Evolutionary conservation across 2,888 invertebrate genomes (phyloP).

Genomic region (Salpingus planirostris): DNA sequence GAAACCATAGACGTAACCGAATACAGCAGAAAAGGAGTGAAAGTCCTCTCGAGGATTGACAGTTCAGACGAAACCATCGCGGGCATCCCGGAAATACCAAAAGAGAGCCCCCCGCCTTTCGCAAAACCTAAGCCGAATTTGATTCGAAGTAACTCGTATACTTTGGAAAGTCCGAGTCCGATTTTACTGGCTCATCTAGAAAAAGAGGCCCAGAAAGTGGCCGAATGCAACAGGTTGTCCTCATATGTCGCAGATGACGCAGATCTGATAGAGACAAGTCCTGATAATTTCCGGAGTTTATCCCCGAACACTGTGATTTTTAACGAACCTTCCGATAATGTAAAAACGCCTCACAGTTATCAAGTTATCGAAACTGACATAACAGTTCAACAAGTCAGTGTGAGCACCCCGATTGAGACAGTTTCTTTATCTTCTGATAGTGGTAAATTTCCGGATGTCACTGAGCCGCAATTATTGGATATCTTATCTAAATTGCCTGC

Average conservation of each 20-base stretch:
- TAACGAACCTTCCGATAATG: too few relatives aligned
- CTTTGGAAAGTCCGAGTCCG: slow-evolving; percentile 68
- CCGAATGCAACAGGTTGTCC: neutral
- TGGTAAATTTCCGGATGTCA: too few relatives aligned
- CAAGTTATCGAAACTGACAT: slow-evolving; percentile 31
- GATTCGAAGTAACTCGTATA: slow-evolving; percentile 69
- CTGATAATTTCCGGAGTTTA: neutral
- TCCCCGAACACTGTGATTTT: slow-evolving; percentile 4
- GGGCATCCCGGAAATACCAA: too few relatives aligned
- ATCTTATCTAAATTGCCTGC: slow-evolving; percentile 22
- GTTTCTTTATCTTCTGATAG: neutral
- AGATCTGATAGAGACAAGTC: slow-evolving; percentile 8
- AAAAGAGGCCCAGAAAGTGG: slow-evolving; percentile 25
- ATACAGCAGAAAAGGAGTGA: slow-evolving; percentile 23
- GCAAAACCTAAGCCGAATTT: slow-evolving; percentile 38
- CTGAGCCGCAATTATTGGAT: slow-evolving; percentile 16
- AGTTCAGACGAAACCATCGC: slow-evolving; percentile 5
- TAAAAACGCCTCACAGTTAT: slow-evolving; percentile 1
- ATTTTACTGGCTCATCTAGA: slow-evolving; percentile 58
- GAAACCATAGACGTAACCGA: slow-evolving; percentile 30
- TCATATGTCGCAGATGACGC: slow-evolving; percentile 3
- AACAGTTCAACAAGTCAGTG: slow-evolving; percentile 26
- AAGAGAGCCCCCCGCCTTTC: slow-evolving; percentile 16
- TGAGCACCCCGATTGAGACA: slow-evolving; percentile 16
- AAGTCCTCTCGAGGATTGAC: slow-evolving; percentile 16